Evolutionary conservation across 2,888 invertebrate genomes (phyloP), one percentile per base, ranked within the genome.

Genomic region (Uloborus plumipes): DNA sequence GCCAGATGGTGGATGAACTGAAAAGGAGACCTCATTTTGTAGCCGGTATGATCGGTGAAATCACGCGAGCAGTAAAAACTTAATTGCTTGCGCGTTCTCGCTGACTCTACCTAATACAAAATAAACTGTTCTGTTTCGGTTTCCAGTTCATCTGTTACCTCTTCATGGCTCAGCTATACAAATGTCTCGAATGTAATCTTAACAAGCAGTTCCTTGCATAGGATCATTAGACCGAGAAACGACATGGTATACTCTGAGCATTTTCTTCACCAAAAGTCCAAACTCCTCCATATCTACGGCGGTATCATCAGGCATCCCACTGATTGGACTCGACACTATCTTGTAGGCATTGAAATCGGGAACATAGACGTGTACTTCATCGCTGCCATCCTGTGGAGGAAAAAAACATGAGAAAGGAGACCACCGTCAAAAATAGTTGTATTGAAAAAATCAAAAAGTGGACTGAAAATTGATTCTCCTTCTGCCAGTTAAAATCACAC

Each of bases 211-310:
- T 15, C 84, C 84, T 65, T 84, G 84, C 73, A 80, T 80, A 16
- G 84, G 84, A 50, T 84, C 85, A 26, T 78, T 72, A 6, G 83
- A 83, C 11, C 85, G 71, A 22, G 81, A 77, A 9, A 80, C 65
- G 22, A 86, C 84, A 75, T 87, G 86, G 73, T 87, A 87, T 39
- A 86, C 85, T 65, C 86, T 76, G 26, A 87, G 77, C 87, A 87
- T 87, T 77, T 86, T 84, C 72, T 87, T 87, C 13, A 87, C 86
- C 15, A 87, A 72, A 62, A 86, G 77, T 18, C 87, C 87, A 58
- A 86, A 87, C 67, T 87, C 87, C 85, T 87, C 87, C 81, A 87
- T 86, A 66, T 87, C 87, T 20, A 85, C 84, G 2, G 87, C 86
- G 13, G 85, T 86, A 62, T 87, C 87, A 58, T 87, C 86, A 0